Conservation (phyloP, 1,140 invertebrate genomes). For the Eciton burchellii region DNA sequence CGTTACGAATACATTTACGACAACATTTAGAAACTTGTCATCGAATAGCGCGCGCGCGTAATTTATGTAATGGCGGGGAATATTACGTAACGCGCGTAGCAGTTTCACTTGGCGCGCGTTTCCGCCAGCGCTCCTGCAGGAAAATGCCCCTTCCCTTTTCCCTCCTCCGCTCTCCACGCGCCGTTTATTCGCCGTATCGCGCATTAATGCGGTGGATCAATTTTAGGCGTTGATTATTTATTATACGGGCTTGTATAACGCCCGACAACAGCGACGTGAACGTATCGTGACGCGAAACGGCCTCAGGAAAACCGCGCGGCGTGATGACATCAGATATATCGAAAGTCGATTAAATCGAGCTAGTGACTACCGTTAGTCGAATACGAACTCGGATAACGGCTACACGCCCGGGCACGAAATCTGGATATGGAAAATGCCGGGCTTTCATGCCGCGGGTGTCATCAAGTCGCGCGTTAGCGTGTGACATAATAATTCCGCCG, state of each 20-base stretch:
- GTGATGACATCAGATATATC: slow-evolving; percentile 41
- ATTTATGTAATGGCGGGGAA: background rate
- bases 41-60: background rate
- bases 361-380: slow-evolving; percentile 33
- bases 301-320: slow-evolving; percentile 25
- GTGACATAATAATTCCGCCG: background rate
- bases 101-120: no score
- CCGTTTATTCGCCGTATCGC: slow-evolving; percentile 27
- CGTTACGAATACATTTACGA: no score
- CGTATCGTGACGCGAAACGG: slow-evolving; percentile 22
- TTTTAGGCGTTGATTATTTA: slow-evolving; percentile 49
- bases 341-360: slow-evolving; percentile 52
- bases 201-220: slow-evolving; percentile 23
- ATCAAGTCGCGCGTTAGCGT: background rate
- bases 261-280: slow-evolving; percentile 15
- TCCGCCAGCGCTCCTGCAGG: no score
- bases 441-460: background rate
- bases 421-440: slow-evolving; percentile 6
- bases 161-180: no score
- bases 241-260: slow-evolving; percentile 30
- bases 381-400: slow-evolving; percentile 54
- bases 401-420: background rate
- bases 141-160: no score
- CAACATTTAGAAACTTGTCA: no score
- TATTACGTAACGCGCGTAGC: no score